phyloP scores from a whole-genome alignment of 2,113 vertebrate species.

The Phocoena phocoena region DNA sequence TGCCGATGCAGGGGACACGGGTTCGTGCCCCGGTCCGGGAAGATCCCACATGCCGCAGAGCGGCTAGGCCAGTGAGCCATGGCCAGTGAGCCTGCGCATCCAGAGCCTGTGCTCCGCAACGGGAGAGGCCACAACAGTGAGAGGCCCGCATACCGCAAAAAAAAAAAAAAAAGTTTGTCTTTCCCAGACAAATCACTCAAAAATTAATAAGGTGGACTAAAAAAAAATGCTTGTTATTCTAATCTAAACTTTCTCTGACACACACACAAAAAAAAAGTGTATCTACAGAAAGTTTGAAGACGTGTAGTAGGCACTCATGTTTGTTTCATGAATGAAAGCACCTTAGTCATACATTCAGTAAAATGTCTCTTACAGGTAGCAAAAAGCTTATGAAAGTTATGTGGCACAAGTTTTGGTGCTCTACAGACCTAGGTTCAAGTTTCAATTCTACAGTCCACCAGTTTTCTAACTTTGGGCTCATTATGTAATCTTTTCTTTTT shows the following conservation, averaged over 20 bases:
- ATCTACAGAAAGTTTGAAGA: constrained; percentile 12
- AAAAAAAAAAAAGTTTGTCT: not conserved
- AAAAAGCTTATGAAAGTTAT: not conserved
- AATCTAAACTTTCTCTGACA: constrained; percentile 48
- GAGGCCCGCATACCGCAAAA: too few relatives aligned
- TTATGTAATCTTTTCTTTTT: not conserved
- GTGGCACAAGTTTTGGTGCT: not conserved
- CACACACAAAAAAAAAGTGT: too few relatives aligned
- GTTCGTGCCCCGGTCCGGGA: too few relatives aligned
- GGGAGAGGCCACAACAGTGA: too few relatives aligned
- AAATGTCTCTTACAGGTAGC: not conserved
- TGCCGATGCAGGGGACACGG: too few relatives aligned
- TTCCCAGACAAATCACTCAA: constrained; percentile 54
- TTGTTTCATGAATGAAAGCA: not conserved
- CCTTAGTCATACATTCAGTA: not conserved
- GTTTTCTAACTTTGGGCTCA: not conserved
- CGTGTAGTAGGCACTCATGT: not conserved
- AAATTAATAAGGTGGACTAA: constrained; percentile 40
- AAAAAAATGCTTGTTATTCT: constrained; percentile 48
- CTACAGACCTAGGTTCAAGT: not conserved
- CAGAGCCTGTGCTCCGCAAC: too few relatives aligned
- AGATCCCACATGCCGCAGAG: too few relatives aligned
- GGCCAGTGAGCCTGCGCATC: too few relatives aligned
- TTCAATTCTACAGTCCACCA: not conserved
- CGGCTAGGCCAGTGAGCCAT: too few relatives aligned